Base-by-base conservation (phyloP, 2,113 vertebrate genomes). In the Antigone vipio region DNA sequence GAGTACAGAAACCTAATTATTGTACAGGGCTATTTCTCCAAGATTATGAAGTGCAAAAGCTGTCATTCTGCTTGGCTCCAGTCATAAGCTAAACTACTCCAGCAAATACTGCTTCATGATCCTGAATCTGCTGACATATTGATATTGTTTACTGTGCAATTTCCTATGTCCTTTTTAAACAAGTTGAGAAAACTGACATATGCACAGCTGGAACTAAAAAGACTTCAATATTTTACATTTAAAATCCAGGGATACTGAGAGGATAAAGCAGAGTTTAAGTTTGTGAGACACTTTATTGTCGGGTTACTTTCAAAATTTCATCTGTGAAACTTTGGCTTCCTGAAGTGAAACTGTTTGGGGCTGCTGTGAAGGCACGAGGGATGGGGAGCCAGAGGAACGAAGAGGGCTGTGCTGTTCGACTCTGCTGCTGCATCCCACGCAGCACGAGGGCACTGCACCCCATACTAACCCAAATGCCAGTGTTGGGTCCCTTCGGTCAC, bases 401-500 rank as follows among this genome's bases (percentile, higher is more conserved):
- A 83, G 45, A 78, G 7, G 11, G 11, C 32, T 45, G 26, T 27
- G 15, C 60, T 81, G 72, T 30, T 74, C 14, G 5, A 12, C 50
- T 26, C 15, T n/a, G 18, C 21, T 60, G 47, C 34, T 38, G 40
- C 44, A 72, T 19, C 60, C 32, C 40, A 47, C 5, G 27, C 21
- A 55, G 30, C 52, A 47, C 0, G 2, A 89, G 40, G 0, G 3
- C 21, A 38, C 83, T 71, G 30, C 55, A 40, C 15, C 15, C 13
- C 15, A 18, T 2, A 21, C 9, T 56, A 34, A 72, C 14, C 11
- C 12, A 0, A 62, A 5, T 5, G 38, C 7, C 58, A 89, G 26
- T 0, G 0, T 0, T 24, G 34, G 14, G 14, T 64, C 40, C 42
- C 72, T 76, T 72, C 2, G 0, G 45, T 58, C 8, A n/a, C 0